phyloP scores from a whole-genome alignment of 1,140 invertebrate species.

The Scaptomyza pallida region DNA sequence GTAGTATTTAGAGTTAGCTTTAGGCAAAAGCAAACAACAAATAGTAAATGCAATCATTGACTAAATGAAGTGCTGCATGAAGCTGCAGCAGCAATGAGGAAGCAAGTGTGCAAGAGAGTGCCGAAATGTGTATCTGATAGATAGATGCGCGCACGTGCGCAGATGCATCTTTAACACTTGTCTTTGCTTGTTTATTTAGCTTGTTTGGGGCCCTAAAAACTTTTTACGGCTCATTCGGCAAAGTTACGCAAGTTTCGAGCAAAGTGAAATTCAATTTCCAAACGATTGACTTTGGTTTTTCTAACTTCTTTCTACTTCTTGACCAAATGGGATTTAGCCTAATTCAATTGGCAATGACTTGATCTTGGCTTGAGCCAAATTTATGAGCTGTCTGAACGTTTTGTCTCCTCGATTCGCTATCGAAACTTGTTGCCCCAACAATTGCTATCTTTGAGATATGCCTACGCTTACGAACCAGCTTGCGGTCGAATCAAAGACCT shows the following conservation, averaged over 20 bases:
- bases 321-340: conserved; percentile 46
- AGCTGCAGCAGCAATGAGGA: conserved; percentile 67
- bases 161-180: conserved; percentile 45
- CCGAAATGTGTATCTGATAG: conserved; percentile 56
- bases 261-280: conserved; percentile 43
- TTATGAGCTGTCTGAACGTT: conserved; percentile 56
- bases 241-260: conserved; percentile 26
- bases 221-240: conserved; percentile 30
- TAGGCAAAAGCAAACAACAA: conserved; percentile 48
- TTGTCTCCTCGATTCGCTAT: conserved; percentile 23
- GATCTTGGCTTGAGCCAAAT: conserved; percentile 46
- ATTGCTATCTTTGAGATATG: conserved; percentile 21
- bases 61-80: conserved; percentile 35
- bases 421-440: conserved; percentile 62
- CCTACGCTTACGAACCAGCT: conserved; percentile 27
- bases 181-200: conserved; percentile 60
- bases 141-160: conserved; percentile 58
- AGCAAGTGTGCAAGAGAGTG: conserved; percentile 35
- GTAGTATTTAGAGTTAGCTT: conserved; percentile 64
- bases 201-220: conserved; percentile 10
- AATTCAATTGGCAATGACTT: conserved; percentile 71
- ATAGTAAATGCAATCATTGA: not conserved
- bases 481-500: not conserved
- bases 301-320: too few species aligned
- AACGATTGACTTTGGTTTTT: too few species aligned